Percentiles rank a stretch among this genome's conserved stretches.
These are phyloP conservation scores for Coendou prehensilis DNA, from an alignment of 2,797 vertebrate genomes.

Conservation along the genomic window DNA sequence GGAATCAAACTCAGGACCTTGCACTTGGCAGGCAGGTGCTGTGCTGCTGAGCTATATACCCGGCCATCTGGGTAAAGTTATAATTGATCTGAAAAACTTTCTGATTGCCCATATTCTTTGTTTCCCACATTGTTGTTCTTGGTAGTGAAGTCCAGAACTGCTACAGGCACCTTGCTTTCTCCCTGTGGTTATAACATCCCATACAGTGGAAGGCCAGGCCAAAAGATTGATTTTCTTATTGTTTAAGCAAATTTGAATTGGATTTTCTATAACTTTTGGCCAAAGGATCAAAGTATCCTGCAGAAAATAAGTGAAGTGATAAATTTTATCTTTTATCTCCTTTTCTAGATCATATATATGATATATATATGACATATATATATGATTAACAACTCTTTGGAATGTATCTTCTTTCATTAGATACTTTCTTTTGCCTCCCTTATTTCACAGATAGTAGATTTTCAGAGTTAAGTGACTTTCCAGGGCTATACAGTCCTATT, in stretches of 20 bases:
- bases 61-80: background rate
- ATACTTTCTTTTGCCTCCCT: background rate
- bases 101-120: background rate
- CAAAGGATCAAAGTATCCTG: slow-evolving; percentile 19
- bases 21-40: no score
- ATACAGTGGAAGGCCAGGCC: background rate
- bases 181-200: background rate
- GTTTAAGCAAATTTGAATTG: background rate
- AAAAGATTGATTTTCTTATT: background rate
- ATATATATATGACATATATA: background rate
- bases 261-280: background rate
- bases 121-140: background rate
- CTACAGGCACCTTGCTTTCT: background rate
- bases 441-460: background rate
- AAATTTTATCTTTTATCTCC: background rate
- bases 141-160: background rate
- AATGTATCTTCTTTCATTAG: background rate
- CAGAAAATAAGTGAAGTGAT: background rate
- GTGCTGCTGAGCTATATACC: no score
- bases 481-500: background rate
- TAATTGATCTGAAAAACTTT: background rate
- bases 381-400: background rate
- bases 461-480: background rate
- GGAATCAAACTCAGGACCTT: no score
- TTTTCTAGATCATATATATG: background rate